These are phyloP conservation scores for Plebejus argus DNA, from an alignment of 2,888 invertebrate genomes.

Conservation along the genomic window DNA sequence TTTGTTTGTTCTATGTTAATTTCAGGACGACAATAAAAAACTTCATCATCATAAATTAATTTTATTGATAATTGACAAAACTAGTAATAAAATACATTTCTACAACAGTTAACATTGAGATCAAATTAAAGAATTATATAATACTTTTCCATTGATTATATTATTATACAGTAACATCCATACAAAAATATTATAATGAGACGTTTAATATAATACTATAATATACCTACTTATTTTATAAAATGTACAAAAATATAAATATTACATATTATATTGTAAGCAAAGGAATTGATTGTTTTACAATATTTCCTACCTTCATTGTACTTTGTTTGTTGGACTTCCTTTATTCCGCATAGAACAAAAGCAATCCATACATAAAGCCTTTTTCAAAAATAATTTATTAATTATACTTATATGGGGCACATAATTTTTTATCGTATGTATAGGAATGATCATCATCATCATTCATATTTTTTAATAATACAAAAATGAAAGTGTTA, in stretches of 20 bases:
- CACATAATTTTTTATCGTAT: no score
- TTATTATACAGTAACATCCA: not conserved
- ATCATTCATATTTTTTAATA: no score
- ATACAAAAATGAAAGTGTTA: no score
- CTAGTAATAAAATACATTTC: constrained; percentile 19
- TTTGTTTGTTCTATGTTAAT: not conserved
- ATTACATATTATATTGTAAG: not conserved
- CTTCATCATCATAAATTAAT: not conserved
- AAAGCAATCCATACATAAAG: not conserved
- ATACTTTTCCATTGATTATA: not conserved
- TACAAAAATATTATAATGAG: constrained; percentile 32
- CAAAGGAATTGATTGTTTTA: not conserved
- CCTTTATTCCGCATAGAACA: not conserved
- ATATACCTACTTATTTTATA: constrained; percentile 33
- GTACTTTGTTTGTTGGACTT: not conserved
- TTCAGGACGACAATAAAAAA: not conserved
- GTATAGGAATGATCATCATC: no score
- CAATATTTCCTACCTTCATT: not conserved
- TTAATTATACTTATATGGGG: not conserved
- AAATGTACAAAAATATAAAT: constrained; percentile 40
- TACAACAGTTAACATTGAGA: not conserved
- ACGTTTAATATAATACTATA: not conserved
- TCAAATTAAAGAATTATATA: not conserved
- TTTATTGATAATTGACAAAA: constrained; percentile 12
- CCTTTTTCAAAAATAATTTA: not conserved